Evolutionary conservation across 1,140 invertebrate genomes (phyloP).

Genomic region (Lordiphosa clarofinis): DNA sequence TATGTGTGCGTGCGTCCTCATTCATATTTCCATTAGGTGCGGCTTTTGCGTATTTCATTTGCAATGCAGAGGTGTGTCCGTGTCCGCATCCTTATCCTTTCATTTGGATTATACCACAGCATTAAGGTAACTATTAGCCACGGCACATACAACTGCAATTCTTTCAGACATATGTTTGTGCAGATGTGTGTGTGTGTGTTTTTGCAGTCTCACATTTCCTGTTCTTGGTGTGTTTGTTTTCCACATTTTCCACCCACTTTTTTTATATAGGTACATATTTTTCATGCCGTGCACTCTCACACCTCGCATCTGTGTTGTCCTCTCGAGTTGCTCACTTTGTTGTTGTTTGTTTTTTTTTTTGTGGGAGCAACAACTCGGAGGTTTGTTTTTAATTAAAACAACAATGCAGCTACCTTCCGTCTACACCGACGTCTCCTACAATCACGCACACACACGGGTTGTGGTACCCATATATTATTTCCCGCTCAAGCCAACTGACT

Average conservation of each 20-base stretch:
- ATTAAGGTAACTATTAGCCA: slow-evolving; percentile 51
- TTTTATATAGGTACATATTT: slow-evolving; percentile 26
- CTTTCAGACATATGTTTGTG: slow-evolving; percentile 18
- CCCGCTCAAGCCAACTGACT: slow-evolving; percentile 50
- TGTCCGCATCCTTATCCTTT: slow-evolving; percentile 36
- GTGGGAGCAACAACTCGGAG: slow-evolving; percentile 43
- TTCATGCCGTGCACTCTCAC: slow-evolving; percentile 25
- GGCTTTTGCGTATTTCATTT: slow-evolving; percentile 24
- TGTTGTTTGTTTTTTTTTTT: slow-evolving; percentile 29
- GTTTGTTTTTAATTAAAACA: slow-evolving; percentile 76
- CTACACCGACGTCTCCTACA: slow-evolving; percentile 8
- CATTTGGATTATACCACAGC: slow-evolving; percentile 46
- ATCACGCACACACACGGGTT: neutral
- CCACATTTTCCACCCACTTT: slow-evolving; percentile 17
- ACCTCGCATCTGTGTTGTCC: slow-evolving; percentile 7
- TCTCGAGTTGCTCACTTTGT: slow-evolving; percentile 55
- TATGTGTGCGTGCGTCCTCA: slow-evolving; percentile 23
- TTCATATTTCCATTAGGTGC: slow-evolving; percentile 71
- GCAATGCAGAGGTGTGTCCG: slow-evolving; percentile 3
- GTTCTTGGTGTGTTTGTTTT: slow-evolving; percentile 13
- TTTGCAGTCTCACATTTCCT: slow-evolving; percentile 15
- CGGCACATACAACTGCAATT: slow-evolving; percentile 10
- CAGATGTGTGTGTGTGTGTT: neutral
- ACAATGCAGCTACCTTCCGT: slow-evolving; percentile 50
- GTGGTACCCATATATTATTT: slow-evolving; percentile 40